Base-by-base conservation (phyloP, 2,113 vertebrate genomes). In the Chaetodon trifascialis region DNA sequence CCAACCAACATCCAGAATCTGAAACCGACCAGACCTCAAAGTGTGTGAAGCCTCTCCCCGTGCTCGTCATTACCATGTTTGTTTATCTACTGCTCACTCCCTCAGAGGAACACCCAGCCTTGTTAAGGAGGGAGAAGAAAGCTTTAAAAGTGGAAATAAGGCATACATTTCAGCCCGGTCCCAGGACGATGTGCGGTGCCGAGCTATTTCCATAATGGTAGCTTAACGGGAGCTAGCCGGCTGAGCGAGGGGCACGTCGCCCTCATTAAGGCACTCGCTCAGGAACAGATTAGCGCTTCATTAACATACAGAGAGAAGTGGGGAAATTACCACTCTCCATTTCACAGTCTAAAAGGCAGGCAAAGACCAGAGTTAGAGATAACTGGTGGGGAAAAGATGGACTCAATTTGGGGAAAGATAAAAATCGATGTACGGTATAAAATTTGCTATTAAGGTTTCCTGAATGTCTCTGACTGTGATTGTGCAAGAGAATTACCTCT, bases 241-340 rank as follows among this genome's bases (percentile, higher is more conserved):
- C 86, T 66, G 89, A 89, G 91, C 84, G 86, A 85, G 86, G 90
- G 86, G 89, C 90, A 88, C 91, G 85, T 67, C 83, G 92, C 82
- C 92, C 94, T 95, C 94, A 94, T 96, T 96, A 95, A 91, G 83
- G 89, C 89, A 79, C 81, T 83, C 77, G 80, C 93, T 93, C 92
- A 90, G 91, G 86, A 93, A 87, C 91, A 95, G 94, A 95, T 95
- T 95, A 95, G 90, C 81, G 89, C 83, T 82, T 84, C 91, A 95
- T 95, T 94, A 94, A 94, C 94, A 95, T 95, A 95, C 90, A 94
- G 94, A 92, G 86, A 89, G 91, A 89, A 93, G 90, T 86, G 49
- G 65, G 86, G 87, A 90, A 91, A 94, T 94, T 93, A 94, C 90
- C 91, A 87, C 87, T 92, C 92, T 93, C 92, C 87, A 92, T 93